These are phyloP conservation scores for Anas acuta DNA, from an alignment of 2,797 vertebrate genomes.

Conservation along the genomic window DNA sequence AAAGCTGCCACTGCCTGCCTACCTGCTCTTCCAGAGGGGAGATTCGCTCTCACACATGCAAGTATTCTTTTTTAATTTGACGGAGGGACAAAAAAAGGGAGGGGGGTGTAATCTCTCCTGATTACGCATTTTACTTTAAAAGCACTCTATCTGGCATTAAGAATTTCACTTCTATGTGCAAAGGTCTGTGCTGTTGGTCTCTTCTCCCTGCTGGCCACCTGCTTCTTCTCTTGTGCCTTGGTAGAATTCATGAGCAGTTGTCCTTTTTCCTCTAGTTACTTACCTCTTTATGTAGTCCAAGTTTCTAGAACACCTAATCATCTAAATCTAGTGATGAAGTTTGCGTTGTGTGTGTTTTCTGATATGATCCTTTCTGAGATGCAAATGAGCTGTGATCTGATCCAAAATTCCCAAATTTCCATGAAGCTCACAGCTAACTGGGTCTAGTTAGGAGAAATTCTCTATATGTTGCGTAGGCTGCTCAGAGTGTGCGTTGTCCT, in stretches of 20 bases:
- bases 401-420: not conserved
- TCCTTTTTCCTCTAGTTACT: not conserved
- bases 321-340: not conserved
- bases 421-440: not conserved
- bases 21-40: not conserved
- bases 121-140: not conserved
- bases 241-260: not conserved
- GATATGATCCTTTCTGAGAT: not conserved
- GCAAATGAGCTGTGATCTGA: not conserved
- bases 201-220: not conserved
- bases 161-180: not conserved
- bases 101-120: not conserved
- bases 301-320: not conserved
- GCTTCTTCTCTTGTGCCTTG: not conserved
- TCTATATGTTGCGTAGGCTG: not conserved
- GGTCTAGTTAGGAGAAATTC: not conserved
- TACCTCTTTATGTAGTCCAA: not conserved
- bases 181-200: not conserved
- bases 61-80: not conserved
- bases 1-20: not conserved
- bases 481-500: not conserved
- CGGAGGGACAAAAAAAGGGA: not conserved
- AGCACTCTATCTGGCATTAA: not conserved
- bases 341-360: not conserved
- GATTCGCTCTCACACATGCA: rapidly evolving